phyloP scores from a whole-genome alignment of 2,797 vertebrate species.

The Anomalospiza imberbis region DNA sequence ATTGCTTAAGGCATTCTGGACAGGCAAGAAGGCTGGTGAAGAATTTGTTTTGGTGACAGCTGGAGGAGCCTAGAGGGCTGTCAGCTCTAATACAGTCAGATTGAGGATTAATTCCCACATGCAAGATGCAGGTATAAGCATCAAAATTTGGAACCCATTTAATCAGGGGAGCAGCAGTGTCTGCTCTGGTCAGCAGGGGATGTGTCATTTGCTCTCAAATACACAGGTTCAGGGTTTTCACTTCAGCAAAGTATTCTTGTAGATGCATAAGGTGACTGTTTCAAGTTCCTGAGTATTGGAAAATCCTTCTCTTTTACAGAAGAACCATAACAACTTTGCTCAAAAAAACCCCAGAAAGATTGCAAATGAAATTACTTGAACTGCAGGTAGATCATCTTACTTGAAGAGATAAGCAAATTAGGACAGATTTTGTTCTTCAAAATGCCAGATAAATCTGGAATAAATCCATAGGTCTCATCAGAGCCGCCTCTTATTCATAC shows the following conservation, averaged over 20 bases:
- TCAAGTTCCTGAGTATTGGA: not conserved
- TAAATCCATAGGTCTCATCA: not conserved
- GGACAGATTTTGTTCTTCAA: not conserved
- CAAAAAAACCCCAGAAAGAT: not conserved
- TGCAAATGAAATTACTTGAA: not conserved
- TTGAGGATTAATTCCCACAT: slow-evolving; percentile 22
- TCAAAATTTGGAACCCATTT: slow-evolving; percentile 26
- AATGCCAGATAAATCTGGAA: not conserved
- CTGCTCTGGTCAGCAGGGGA: slow-evolving; percentile 15
- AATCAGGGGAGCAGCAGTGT: not conserved
- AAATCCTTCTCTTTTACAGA: not conserved
- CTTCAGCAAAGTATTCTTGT: not conserved
- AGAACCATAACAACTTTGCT: not conserved
- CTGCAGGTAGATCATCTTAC: not conserved
- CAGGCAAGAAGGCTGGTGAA: not conserved
- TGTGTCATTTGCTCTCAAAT: not conserved
- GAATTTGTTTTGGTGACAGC: slow-evolving; percentile 48
- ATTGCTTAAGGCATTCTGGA: not conserved
- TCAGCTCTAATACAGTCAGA: slow-evolving; percentile 35
- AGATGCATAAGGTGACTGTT: not conserved
- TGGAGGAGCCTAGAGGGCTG: slow-evolving; percentile 34
- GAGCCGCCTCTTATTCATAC: not conserved
- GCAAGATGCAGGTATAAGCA: slow-evolving; percentile 19
- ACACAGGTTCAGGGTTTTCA: not conserved
- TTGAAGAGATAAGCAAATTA: not conserved